A percentile compares a stretch with the other conserved stretches of the same genome.
Conservation (phyloP, 1,140 invertebrate species). For the Sesamia nonagrioides region DNA sequence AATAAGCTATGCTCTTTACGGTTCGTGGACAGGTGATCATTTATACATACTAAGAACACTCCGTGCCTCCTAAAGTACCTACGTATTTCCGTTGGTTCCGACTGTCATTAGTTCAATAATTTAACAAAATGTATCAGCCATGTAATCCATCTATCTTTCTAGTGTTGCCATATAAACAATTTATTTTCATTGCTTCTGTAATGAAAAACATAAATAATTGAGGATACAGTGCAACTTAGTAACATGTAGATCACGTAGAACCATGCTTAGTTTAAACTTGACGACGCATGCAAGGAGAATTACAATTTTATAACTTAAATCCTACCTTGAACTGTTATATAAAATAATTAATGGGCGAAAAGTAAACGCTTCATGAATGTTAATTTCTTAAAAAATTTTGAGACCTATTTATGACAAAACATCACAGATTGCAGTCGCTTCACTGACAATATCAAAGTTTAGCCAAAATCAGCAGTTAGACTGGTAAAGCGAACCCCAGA, state of each 20-base stretch:
- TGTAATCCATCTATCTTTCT: no score
- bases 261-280: slow-evolving; percentile 39
- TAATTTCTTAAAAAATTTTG: not conserved
- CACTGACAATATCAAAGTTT: no score
- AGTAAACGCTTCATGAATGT: slow-evolving; percentile 10
- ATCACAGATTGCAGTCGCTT: no score
- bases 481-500: no score
- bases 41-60: no score
- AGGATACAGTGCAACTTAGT: not conserved
- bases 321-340: slow-evolving; percentile 44
- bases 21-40: no score
- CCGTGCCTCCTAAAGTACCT: no score
- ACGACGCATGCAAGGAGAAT: slow-evolving; percentile 41
- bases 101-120: no score
- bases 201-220: slow-evolving; percentile 12
- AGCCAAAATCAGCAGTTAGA: no score
- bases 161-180: not conserved
- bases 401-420: no score
- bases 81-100: no score
- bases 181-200: not conserved
- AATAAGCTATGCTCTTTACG: no score
- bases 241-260: slow-evolving; percentile 29
- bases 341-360: slow-evolving; percentile 31
- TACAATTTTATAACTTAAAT: slow-evolving; percentile 13
- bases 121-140: not conserved